A percentile compares a stretch with the other conserved stretches of the same genome.
Conservation (phyloP, 2,113 vertebrate species). For the Sula dactylatra region DNA sequence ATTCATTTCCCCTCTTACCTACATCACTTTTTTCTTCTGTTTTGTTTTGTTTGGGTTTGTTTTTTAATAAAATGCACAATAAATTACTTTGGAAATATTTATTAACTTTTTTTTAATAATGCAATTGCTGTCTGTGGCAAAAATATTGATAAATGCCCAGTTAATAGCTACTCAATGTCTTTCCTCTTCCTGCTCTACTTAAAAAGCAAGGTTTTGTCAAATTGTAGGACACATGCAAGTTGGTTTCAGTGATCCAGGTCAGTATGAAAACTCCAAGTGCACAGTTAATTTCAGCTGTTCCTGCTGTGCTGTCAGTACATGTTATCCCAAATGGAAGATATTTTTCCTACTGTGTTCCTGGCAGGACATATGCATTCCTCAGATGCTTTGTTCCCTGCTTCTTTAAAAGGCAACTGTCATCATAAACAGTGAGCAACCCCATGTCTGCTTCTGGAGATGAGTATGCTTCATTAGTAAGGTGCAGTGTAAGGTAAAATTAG, state of each 20-base stretch:
- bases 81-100: background rate
- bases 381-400: background rate
- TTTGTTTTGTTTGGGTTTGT: background rate
- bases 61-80: background rate
- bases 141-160: background rate
- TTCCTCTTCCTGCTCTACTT: background rate
- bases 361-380: background rate
- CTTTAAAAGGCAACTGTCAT: background rate
- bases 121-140: background rate
- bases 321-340: conserved; percentile 9
- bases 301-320: background rate
- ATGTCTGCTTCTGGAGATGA: background rate
- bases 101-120: background rate
- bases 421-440: background rate
- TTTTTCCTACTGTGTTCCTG: conserved; percentile 12
- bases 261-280: background rate
- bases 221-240: background rate
- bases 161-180: background rate
- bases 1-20: background rate
- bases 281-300: conserved; percentile 20
- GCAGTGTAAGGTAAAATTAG: background rate
- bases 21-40: background rate
- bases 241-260: background rate
- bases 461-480: background rate
- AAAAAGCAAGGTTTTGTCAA: background rate